These are phyloP conservation scores for Sarcophilus harrisii DNA, from an alignment of 2,797 vertebrate species.

Conservation along the genomic window DNA sequence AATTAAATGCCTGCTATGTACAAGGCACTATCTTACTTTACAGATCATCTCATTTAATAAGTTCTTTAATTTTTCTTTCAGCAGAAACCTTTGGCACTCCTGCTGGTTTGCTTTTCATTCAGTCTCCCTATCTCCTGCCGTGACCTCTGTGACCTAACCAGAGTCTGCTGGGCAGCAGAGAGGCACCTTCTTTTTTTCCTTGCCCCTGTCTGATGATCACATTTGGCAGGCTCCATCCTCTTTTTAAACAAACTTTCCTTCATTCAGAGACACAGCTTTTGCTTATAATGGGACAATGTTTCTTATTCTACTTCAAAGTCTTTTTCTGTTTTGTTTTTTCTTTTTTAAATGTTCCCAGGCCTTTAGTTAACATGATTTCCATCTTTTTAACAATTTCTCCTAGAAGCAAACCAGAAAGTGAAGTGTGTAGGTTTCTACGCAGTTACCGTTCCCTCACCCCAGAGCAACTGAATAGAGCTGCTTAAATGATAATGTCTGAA, in stretches of 20 bases:
- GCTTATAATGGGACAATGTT: neutral
- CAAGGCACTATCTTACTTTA: neutral
- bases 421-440: neutral
- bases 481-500: constrained; percentile 12
- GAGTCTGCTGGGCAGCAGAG: neutral
- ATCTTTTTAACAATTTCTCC: constrained; percentile 1
- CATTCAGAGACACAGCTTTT: neutral
- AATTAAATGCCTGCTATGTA: neutral
- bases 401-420: neutral
- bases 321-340: neutral
- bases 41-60: neutral
- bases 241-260: neutral
- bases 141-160: neutral
- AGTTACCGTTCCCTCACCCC: neutral
- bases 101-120: neutral
- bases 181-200: neutral
- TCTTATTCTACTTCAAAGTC: neutral
- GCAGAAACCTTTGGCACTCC: neutral
- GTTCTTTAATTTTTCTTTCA: neutral
- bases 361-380: constrained; percentile 7
- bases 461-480: neutral
- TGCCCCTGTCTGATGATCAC: neutral
- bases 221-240: neutral
- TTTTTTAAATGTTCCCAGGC: neutral
- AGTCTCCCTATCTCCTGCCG: neutral